A percentile compares a stretch with the other conserved stretches of the same genome.
phyloP scores from a whole-genome alignment of 2,797 vertebrate genomes.

The Semaprochilodus insignis region DNA sequence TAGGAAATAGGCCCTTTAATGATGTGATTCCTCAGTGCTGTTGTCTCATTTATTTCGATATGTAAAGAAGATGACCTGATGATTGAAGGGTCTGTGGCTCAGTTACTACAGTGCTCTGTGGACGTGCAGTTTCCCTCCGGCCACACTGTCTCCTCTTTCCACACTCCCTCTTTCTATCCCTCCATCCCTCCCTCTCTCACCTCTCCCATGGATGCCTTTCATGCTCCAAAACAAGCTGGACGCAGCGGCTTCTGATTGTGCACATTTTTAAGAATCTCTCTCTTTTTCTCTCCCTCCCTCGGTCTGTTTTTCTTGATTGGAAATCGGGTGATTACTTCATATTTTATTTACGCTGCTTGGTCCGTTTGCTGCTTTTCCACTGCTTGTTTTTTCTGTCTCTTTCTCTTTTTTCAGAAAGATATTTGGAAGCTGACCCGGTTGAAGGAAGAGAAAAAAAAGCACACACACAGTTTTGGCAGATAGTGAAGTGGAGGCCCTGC shows the following conservation, averaged over 20 bases:
- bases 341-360: conserved; percentile 67
- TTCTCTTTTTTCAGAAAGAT: conserved; percentile 33
- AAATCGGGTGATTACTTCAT: conserved; percentile 59
- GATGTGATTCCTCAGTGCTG: no score
- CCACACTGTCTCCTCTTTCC: neutral
- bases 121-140: neutral
- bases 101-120: neutral
- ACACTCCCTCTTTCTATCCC: neutral
- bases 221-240: neutral
- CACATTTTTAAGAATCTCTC: conserved; percentile 5
- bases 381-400: conserved; percentile 59
- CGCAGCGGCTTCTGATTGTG: neutral
- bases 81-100: neutral
- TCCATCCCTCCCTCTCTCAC: neutral
- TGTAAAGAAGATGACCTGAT: neutral
- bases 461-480: conserved; percentile 59
- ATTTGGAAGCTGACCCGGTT: conserved; percentile 66
- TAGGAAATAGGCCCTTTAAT: no score
- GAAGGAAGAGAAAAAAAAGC: conserved; percentile 43
- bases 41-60: no score
- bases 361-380: conserved; percentile 61
- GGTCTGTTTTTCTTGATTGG: conserved; percentile 25
- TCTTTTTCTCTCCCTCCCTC: neutral
- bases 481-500: conserved; percentile 62
- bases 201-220: conserved; percentile 4